These are phyloP conservation scores for Apteryx owenii DNA, from an alignment of 2,113 vertebrate species.

Conservation along the genomic window DNA sequence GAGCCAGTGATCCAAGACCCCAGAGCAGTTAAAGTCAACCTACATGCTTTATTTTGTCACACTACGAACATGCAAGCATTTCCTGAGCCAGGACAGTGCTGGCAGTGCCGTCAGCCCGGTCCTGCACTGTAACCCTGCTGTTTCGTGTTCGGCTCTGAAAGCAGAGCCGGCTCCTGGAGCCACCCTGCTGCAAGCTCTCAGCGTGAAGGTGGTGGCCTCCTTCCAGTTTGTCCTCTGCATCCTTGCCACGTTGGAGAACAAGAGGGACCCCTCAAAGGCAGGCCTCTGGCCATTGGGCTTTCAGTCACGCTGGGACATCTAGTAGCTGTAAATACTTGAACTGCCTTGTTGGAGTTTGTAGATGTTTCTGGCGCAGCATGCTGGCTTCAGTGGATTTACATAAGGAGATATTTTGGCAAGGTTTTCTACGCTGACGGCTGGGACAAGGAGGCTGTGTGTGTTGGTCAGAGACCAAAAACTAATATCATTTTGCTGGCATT, in stretches of 20 bases:
- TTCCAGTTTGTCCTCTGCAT: constrained; percentile 55
- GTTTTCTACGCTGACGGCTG: no score
- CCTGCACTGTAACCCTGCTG: no score
- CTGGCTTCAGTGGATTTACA: not conserved
- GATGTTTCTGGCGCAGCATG: not conserved
- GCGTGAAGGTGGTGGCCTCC: constrained; percentile 2
- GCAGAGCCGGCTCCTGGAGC: constrained; percentile 20
- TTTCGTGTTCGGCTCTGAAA: not conserved
- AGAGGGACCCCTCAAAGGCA: not conserved
- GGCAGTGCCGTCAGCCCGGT: no score
- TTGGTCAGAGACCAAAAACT: not conserved
- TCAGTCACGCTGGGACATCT: constrained; percentile 57
- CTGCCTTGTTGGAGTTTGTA: no score
- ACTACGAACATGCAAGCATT: no score
- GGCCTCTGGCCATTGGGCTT: not conserved
- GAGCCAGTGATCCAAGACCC: no score
- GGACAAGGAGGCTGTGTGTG: no score
- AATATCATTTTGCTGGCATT: not conserved
- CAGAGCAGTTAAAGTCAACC: no score
- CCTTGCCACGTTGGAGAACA: not conserved
- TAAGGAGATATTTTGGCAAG: not conserved
- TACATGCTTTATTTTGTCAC: no score
- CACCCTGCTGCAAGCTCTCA: constrained; percentile 5
- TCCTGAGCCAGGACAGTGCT: no score
- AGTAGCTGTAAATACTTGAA: constrained; percentile 5